Evolutionary conservation across 2,888 invertebrate genomes (phyloP).

Genomic region (Pomacea canaliculata): DNA sequence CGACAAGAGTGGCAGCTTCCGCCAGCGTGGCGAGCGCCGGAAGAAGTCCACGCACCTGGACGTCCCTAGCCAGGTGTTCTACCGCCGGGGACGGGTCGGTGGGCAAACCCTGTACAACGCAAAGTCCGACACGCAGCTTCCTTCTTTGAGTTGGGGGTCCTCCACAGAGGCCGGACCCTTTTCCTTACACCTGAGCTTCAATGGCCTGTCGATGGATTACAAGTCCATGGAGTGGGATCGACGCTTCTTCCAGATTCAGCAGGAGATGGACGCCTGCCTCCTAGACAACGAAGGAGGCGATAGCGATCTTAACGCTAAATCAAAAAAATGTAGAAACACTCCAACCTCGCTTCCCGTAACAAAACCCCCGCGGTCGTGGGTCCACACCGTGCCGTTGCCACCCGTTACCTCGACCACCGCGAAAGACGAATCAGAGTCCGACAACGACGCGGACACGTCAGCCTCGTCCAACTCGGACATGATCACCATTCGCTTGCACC

Average conservation of each 20-base stretch:
- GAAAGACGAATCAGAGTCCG: conserved; percentile 9
- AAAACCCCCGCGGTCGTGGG: not conserved
- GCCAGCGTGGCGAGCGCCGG: conserved; percentile 22
- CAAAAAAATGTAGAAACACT: not conserved
- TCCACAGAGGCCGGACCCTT: not conserved
- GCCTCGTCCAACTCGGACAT: conserved; percentile 27
- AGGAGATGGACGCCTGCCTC: conserved; percentile 59
- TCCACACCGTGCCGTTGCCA: not conserved
- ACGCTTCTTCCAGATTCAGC: conserved; percentile 57
- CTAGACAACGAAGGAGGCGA: conserved; percentile 25
- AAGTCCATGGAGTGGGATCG: conserved; percentile 56
- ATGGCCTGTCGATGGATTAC: conserved; percentile 40
- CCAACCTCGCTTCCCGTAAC: not conserved
- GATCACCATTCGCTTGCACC: conserved; percentile 32
- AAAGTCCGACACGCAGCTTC: conserved; percentile 23
- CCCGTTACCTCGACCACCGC: not conserved
- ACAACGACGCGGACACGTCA: conserved; percentile 18
- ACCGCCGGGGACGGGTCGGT: not conserved
- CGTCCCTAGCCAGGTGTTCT: not conserved
- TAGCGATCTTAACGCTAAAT: not conserved
- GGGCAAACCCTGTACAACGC: conserved; percentile 12
- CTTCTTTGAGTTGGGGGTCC: not conserved
- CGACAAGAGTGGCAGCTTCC: conserved; percentile 29
- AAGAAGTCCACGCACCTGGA: conserved; percentile 18
- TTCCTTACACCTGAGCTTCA: conserved; percentile 28